Evolutionary conservation across 2,113 vertebrate species (phyloP), one percentile per base, ranked within the genome.

Genomic region (Paraplagusia blochii): DNA sequence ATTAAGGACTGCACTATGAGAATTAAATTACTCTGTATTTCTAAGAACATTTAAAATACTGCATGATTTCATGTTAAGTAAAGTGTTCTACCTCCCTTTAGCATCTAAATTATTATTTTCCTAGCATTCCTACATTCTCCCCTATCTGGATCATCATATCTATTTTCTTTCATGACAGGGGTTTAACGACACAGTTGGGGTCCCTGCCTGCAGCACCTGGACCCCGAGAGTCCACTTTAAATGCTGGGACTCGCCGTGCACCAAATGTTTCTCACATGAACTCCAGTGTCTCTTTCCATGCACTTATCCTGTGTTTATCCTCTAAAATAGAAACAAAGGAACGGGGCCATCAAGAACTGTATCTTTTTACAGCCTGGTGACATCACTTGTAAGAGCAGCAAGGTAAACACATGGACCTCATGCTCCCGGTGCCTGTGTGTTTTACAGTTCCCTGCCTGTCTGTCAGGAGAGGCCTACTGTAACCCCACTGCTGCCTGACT

Each of bases 331-430:
- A 72, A 86, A 84, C 81, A 83, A 86, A 84, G 63, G 73, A 72
- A 73, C 39, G 1, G 66, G 70, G 54, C 84, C 66, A 10, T 50
- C 1, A 79, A 84, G 87, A 77, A 82, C 83, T 66, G 78, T 86
- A 85, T 78, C 63, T 67, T 89, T 89, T 89, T 86, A 89, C 81
- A 64, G 81, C 53, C 69, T 85, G 78, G 65, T 87, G 83, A 88
- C 83, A 90, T 89, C 84, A 88, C 84, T 76, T 78, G 68, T 85
- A 77, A 86, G 84, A 80, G 63, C 58, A 63, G 36, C 35, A 57
- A 77, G 56, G 78, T 81, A 84, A 82, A 86, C 78, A 83, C 70
- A 72, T 57, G 52, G 48, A 73, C 60, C 59, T 59, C 11, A 49
- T 50, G 80, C 85, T 85, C 80, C 84, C 54, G 77, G 72, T 85